Percentiles rank a stretch among this genome's conserved stretches.
phyloP scores from a whole-genome alignment of 2,113 vertebrate genomes.

The Pristiophorus japonicus region DNA sequence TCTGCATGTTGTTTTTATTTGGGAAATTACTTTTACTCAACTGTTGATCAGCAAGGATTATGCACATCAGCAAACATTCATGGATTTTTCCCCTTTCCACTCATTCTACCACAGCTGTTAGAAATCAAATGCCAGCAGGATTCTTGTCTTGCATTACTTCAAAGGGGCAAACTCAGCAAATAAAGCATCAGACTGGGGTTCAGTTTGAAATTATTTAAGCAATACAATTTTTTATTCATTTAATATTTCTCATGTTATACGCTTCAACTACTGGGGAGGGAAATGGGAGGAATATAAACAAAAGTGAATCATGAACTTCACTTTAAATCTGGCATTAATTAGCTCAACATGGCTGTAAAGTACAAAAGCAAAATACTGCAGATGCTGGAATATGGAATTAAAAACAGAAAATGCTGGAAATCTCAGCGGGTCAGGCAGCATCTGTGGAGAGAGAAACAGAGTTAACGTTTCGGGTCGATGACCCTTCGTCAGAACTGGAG shows the following conservation, averaged over 20 bases:
- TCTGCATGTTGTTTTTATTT: not conserved
- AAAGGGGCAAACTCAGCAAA: not conserved
- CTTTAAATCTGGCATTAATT: not conserved
- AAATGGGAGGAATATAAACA: not conserved
- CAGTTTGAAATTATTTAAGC: not conserved
- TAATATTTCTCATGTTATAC: not conserved
- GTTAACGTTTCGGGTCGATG: no score
- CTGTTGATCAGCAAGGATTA: not conserved
- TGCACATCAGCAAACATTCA: not conserved
- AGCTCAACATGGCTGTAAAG: not conserved
- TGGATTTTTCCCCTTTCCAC: not conserved
- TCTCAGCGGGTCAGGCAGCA: no score
- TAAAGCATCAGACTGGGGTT: not conserved
- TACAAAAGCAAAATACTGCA: no score
- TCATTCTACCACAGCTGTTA: not conserved
- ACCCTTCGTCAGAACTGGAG: no score
- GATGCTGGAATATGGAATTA: no score
- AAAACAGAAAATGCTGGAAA: no score
- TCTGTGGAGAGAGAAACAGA: no score
- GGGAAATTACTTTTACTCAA: not conserved
- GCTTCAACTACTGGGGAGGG: not conserved
- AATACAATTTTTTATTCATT: not conserved
- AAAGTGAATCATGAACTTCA: not conserved
- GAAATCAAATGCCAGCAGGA: not conserved
- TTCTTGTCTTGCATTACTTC: not conserved